Evolutionary conservation across 2,113 vertebrate genomes (phyloP), one percentile per base, ranked within the genome.

Genomic region (Pycnonotus jocosus): DNA sequence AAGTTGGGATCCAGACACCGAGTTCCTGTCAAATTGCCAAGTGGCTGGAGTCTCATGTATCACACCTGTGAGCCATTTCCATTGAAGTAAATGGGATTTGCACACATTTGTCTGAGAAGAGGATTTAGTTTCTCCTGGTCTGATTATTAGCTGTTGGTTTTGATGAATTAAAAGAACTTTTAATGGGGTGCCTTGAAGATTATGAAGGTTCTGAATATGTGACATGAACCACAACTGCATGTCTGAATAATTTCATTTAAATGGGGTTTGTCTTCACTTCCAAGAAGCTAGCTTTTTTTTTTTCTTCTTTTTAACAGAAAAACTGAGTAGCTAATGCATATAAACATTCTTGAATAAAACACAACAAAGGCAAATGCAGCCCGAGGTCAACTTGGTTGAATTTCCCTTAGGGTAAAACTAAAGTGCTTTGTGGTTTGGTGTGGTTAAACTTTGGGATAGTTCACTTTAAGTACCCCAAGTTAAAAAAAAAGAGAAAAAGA

Each of bases 1-100:
- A 56, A 11, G 6, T 9, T 81, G 24, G 45, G 57, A 83, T 88
- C 58, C 76, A 86, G 90, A 92, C 69, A 38, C 72, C 71, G 72
- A 74, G 76, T 84, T 92, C 68, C 88, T 90, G 38, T 68, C 42
- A 88, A 68, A 74, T 6, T 94, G 42, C 56, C 0, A 7, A 73
- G 78, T 40, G 68, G 35, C 58, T 81, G 3, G 30, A 60, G 37
- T 77, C 45, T 90, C 78, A 86, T 74, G 51, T 33, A 78, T 81
- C 71, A 70, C 87, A 94, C 82, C 88, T 88, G 76, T 82, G 71
- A 93, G 86, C 65, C 40, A 24, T 90, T 96, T 22, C 60, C 65
- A 60, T 56, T 64, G 54, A 40, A 64, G 60, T 71, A 78, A 95
- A 94, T 90, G 80, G 74, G 79, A 92, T 97, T 96, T 95, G 61